phyloP scores from a whole-genome alignment of 2,113 vertebrate species.

The Rana temporaria region DNA sequence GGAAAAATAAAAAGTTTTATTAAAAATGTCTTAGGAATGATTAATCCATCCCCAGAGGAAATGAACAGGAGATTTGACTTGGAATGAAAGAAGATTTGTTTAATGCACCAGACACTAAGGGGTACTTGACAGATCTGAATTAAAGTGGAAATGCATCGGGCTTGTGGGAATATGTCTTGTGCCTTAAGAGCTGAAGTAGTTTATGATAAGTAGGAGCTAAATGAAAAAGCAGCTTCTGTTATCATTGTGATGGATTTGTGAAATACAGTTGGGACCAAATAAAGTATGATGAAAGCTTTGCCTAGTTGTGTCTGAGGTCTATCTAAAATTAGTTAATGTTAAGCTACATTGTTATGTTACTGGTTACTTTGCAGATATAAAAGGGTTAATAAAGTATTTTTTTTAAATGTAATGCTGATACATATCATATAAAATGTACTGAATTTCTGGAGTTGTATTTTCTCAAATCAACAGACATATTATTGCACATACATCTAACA shows the following conservation, averaged over 20 bases:
- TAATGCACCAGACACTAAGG: slow-evolving; percentile 34
- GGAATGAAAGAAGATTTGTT: slow-evolving; percentile 47
- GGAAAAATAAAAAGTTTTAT: slow-evolving; percentile 38
- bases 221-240: slow-evolving; percentile 18
- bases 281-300: neutral
- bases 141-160: slow-evolving; percentile 16
- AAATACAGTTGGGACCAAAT: neutral
- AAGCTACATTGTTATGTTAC: neutral
- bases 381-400: neutral
- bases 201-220: slow-evolving; percentile 20
- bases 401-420: neutral
- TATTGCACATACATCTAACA: too few relatives aligned
- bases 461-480: too few relatives aligned
- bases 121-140: slow-evolving; percentile 26
- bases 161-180: slow-evolving; percentile 23
- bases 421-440: neutral
- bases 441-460: too few relatives aligned
- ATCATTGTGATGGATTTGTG: slow-evolving; percentile 4
- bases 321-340: neutral
- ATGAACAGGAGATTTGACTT: slow-evolving; percentile 50
- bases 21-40: slow-evolving; percentile 43
- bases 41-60: slow-evolving; percentile 42
- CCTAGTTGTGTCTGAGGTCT: neutral
- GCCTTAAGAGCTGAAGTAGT: slow-evolving; percentile 26
- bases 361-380: neutral